Percentiles rank a stretch among this genome's conserved stretches.
These are phyloP conservation scores for Leptopilina myrica DNA, from an alignment of 2,888 invertebrate genomes.

Conservation along the genomic window DNA sequence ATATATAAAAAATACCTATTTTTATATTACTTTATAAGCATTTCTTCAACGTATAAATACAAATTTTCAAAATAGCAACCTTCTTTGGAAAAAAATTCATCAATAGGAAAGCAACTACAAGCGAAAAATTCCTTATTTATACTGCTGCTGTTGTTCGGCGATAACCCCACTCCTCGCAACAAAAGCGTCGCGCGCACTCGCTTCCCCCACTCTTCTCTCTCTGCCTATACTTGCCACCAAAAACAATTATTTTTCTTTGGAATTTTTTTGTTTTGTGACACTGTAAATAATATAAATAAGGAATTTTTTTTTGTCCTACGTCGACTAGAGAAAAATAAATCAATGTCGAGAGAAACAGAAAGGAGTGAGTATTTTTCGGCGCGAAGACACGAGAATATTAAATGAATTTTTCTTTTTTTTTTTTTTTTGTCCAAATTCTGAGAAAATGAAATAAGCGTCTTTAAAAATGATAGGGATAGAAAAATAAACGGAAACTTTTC, in stretches of 20 bases:
- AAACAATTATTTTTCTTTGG: too few species aligned
- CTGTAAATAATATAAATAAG: neutral
- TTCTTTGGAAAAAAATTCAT: neutral
- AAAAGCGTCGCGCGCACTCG: too few species aligned
- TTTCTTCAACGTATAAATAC: neutral
- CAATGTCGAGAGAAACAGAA: neutral
- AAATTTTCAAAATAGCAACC: constrained; percentile 8
- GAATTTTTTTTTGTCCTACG: neutral
- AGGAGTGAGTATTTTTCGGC: constrained; percentile 22
- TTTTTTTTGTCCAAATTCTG: too few species aligned
- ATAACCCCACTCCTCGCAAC: too few species aligned
- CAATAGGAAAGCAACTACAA: constrained; percentile 3
- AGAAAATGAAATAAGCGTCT: constrained; percentile 39
- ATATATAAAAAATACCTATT: too few species aligned
- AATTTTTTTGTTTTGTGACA: too few species aligned
- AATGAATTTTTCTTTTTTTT: too few species aligned
- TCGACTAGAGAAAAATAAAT: neutral
- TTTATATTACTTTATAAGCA: neutral
- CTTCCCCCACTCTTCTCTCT: too few species aligned
- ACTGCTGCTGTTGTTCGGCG: neutral
- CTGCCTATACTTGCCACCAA: too few species aligned
- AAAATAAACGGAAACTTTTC: too few species aligned
- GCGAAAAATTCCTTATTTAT: constrained; percentile 16
- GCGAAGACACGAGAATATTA: constrained; percentile 4
- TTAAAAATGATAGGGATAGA: neutral